Conservation (phyloP, 2,888 invertebrate genomes). For the Drosophila borborema region DNA sequence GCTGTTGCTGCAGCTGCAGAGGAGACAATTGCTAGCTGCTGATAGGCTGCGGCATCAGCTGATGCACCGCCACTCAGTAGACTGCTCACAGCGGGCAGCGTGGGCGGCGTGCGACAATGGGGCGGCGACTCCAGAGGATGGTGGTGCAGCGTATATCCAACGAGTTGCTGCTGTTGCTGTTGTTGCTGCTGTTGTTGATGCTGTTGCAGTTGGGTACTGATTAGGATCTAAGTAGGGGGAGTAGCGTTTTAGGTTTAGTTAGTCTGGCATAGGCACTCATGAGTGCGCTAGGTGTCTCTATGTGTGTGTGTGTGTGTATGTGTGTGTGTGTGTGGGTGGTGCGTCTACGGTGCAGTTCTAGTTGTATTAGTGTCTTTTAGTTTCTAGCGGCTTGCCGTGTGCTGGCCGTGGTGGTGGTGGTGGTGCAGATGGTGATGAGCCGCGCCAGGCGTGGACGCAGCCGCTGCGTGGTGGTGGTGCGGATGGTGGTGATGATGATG, state of each 20-base stretch:
- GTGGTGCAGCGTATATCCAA: slow-evolving; percentile 77
- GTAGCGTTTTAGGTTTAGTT: slow-evolving; percentile 72
- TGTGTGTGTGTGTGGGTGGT: slow-evolving; percentile 26
- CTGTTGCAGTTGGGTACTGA: slow-evolving; percentile 75
- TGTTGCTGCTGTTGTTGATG: slow-evolving; percentile 53
- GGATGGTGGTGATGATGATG: slow-evolving; percentile 81
- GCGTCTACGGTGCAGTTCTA: slow-evolving; percentile 52
- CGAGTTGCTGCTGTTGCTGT: slow-evolving; percentile 75
- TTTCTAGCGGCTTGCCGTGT: slow-evolving; percentile 58
- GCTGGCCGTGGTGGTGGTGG: slow-evolving; percentile 85
- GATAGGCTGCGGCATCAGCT: slow-evolving; percentile 57
- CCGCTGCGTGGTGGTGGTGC: slow-evolving; percentile 73
- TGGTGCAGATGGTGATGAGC: slow-evolving; percentile 83
- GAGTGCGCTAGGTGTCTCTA: slow-evolving; percentile 30
- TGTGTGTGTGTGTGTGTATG: not conserved
- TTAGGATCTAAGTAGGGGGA: slow-evolving; percentile 80
- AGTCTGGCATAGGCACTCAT: slow-evolving; percentile 54
- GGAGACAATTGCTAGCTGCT: slow-evolving; percentile 81
- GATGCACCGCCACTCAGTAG: slow-evolving; percentile 57
- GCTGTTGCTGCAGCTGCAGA: slow-evolving; percentile 52
- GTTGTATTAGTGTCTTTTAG: slow-evolving; percentile 34
- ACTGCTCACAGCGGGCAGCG: slow-evolving; percentile 68
- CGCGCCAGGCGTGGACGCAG: slow-evolving; percentile 49
- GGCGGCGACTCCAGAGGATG: slow-evolving; percentile 66
- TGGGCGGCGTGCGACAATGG: slow-evolving; percentile 65